Evolutionary conservation across 1,140 invertebrate species (phyloP), one percentile per base, ranked within the genome.

Genomic region (Apis florea): DNA sequence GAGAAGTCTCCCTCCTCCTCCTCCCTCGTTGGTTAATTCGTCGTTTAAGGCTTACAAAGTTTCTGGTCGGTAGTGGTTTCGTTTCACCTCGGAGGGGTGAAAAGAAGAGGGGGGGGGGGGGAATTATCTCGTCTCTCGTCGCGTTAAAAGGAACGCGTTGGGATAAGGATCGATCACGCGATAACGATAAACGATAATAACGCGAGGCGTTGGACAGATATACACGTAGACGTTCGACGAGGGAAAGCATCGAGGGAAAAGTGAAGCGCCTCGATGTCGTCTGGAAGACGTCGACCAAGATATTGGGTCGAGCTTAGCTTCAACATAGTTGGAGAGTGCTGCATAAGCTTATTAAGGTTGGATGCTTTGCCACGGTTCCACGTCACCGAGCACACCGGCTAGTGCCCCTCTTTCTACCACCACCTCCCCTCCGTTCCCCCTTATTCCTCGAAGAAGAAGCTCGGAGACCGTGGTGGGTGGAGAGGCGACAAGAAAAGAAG

Each of bases 281-380:
- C 80, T 82, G 73, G 80, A 82, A 84, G 74, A 68, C 71, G 81
- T 76, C 77, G 81, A 85, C 58, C 49, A 81, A 78, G 82, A 86
- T 84, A 82, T 89, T 70, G 83, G 84, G 83, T 87, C 64, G 82
- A 83, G 84, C 73, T 89, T 79, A 82, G 79, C 76, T 74, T 75
- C 87, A 86, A 82, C 89, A 81, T 82, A 84, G 88, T 90, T 88
- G 69, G 89, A 93, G 91, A 91, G 89, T 93, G 92, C 92, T 93
- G 92, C 91, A 93, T 93, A 93, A 93, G 92, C 92, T 93, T 93
- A 93, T 93, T 92, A 93, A 85, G 87, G 85, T 76, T 84, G 71
- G 80, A 74, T 80, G 85, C 79, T 86, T 82, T 78, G 85, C 85
- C 83, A 72, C 75, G 82, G 63, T 83, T 81, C 82, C 40, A 71